Conservation (phyloP, 2,113 vertebrate genomes). For the Syngnathus scovelli region DNA sequence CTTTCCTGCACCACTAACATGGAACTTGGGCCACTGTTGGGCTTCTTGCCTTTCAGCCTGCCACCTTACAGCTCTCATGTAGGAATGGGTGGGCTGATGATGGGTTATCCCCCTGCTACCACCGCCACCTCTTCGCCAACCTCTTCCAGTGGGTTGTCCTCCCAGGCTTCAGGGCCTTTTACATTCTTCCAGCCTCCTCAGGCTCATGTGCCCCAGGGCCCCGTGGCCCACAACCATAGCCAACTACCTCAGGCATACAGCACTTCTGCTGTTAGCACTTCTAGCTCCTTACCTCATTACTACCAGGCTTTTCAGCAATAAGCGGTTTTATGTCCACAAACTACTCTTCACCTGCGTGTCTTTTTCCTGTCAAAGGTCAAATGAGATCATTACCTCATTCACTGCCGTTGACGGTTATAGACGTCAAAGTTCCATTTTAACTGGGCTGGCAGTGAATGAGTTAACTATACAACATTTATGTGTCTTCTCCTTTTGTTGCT, state of each 20-base stretch:
- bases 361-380: slow-evolving; percentile 26
- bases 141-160: slow-evolving; percentile 65
- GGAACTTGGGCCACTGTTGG: slow-evolving; percentile 90
- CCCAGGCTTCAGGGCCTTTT: slow-evolving; percentile 84
- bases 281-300: slow-evolving; percentile 90
- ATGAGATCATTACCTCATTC: slow-evolving; percentile 15
- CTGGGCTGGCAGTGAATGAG: no score
- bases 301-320: slow-evolving; percentile 92
- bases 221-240: slow-evolving; percentile 68
- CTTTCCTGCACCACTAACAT: slow-evolving; percentile 88
- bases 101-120: slow-evolving; percentile 79
- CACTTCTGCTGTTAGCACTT: slow-evolving; percentile 82
- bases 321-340: slow-evolving; percentile 29
- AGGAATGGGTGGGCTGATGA: slow-evolving; percentile 83
- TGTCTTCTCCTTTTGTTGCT: slow-evolving; percentile 6
- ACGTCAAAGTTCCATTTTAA: no score
- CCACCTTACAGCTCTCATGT: slow-evolving; percentile 86
- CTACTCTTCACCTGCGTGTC: slow-evolving; percentile 17
- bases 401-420: no score
- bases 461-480: slow-evolving; percentile 20
- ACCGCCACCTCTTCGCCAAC: slow-evolving; percentile 55
- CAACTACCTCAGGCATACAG: slow-evolving; percentile 88
- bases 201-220: slow-evolving; percentile 52
- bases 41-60: slow-evolving; percentile 89
- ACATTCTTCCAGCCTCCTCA: slow-evolving; percentile 62